Base-by-base conservation (phyloP, 2,888 invertebrate species). In the Orchestes rusci region DNA sequence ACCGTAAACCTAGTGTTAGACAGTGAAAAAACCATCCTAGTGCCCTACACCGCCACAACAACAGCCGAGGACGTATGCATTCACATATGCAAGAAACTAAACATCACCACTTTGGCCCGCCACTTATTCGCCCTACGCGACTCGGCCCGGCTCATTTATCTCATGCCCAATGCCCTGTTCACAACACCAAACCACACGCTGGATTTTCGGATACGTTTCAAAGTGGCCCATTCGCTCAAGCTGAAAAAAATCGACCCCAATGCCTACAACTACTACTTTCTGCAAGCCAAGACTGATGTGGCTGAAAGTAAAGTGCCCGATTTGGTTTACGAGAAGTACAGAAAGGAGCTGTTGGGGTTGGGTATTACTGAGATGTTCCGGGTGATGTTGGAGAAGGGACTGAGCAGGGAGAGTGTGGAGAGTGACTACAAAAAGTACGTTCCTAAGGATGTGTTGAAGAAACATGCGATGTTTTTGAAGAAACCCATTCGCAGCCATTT, bases 361-460 rank as follows among this genome's bases (percentile, higher is more conserved):
- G 88, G 88, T 7, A 88, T 90, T 42, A 79, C 85, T 39, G 91
- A 92, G 65, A 91, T 93, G 88, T 84, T 79, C 48, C 78, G 90
- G 53, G 83, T 85, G 28, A 82, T 84, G 69, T 65, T 84, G n/a
- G 89, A 90, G 62, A 80, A 82, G 55, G 76, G 79, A 41, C 67
- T 80, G 48, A 69, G 77, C 0, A 69, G 76, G 38, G 82, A 82
- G 51, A 75, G 75, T 44, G 79, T 91, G 2, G 80, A 83, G 58
- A 80, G 77, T 53, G 83, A 87, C 56, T 90, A 86, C 59, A 85
- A 84, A 60, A 84, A 83, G 55, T 91, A 84, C 70, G 78, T 91
- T 56, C 91, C 91, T 0, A 83, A 82, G 64, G 81, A 82, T 52
- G 78, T 89, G 40, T 73, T 84, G 7, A 80, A 80, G 57, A 75